Base-by-base conservation (phyloP, 2,888 invertebrate species). In the Melolontha melolontha region DNA sequence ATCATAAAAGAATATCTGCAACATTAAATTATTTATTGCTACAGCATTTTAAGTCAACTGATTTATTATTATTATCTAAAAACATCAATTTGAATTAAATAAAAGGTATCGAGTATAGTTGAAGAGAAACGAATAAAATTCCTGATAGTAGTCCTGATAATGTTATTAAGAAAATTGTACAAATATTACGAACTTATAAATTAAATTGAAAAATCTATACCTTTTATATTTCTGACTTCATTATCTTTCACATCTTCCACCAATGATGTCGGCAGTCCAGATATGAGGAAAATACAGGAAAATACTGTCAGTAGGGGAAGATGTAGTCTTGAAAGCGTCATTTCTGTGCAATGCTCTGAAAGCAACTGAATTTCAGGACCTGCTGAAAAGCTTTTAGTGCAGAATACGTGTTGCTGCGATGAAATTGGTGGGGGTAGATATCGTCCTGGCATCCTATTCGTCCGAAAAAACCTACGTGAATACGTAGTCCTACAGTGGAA, bases 191-290 rank as follows among this genome's bases (percentile, higher is more conserved):
- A 22, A 22, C 22, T 22, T 4, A 22, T 22, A 4, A 2, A 22
- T 22, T 22, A 22, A 22, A 22, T 22, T 22, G 22, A 34, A 57
- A 51, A 64, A 40, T 27, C 14, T 66, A 79, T 74, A 83, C 83
- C 82, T 79, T 83, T 83, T 70, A 78, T 80, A 64, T 79, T 76
- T 66, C 78, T 75, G 57, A 79, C 67, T 68, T 82, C 80, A 59
- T 78, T 80, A 51, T 78, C 77, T 72, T 82, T 82, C 59, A 82
- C 80, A 70, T 83, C 80, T 67, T 83, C 81, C 2, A 83, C 77
- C 66, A 83, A 71, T n/a, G 83, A 81, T 2, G 81, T 76, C 2
- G 83, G 83, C 50, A 83, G 73, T 22, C 81, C 79, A 27, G 72
- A 50, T 27, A 47, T 59, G 11, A 66, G 22, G 16, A 62, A 17